Conservation (phyloP, 2,888 invertebrate genomes). For the Coelopa pilipes region DNA sequence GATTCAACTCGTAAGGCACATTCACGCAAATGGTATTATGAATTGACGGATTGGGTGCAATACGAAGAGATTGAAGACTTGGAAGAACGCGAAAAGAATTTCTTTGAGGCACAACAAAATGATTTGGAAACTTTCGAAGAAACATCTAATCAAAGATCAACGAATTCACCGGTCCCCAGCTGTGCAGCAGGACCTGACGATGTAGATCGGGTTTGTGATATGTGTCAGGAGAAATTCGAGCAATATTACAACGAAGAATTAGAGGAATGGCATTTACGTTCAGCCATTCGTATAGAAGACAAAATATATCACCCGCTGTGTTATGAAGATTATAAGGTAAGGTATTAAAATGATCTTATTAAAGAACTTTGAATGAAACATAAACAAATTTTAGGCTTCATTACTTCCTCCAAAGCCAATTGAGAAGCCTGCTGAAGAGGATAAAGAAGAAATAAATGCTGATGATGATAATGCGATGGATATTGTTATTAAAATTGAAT, state of each 20-base stretch:
- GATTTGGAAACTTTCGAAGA: conserved; percentile 70
- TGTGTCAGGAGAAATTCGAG: conserved; percentile 93
- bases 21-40: conserved; percentile 90
- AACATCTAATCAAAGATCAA: conserved; percentile 69
- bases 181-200: conserved; percentile 77
- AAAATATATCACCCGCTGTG: conserved; percentile 90
- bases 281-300: conserved; percentile 81
- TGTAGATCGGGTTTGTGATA: conserved; percentile 79
- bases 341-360: not conserved
- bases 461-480: conserved; percentile 63
- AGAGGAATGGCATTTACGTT: conserved; percentile 95
- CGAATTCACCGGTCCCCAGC: conserved; percentile 73
- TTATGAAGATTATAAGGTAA: conserved; percentile 85
- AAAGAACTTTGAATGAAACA: not conserved
- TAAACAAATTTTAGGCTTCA: conserved; percentile 50
- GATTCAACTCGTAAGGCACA: conserved; percentile 86
- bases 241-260: conserved; percentile 96
- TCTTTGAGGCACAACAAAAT: conserved; percentile 81
- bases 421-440: conserved; percentile 37
- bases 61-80: conserved; percentile 93
- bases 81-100: conserved; percentile 89
- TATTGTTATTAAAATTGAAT: conserved; percentile 59
- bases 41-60: conserved; percentile 90
- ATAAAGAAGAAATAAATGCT: conserved; percentile 42
- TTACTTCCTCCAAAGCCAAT: conserved; percentile 54